Conservation (phyloP, 2,113 vertebrate species). For the Zosterops japonicus region DNA sequence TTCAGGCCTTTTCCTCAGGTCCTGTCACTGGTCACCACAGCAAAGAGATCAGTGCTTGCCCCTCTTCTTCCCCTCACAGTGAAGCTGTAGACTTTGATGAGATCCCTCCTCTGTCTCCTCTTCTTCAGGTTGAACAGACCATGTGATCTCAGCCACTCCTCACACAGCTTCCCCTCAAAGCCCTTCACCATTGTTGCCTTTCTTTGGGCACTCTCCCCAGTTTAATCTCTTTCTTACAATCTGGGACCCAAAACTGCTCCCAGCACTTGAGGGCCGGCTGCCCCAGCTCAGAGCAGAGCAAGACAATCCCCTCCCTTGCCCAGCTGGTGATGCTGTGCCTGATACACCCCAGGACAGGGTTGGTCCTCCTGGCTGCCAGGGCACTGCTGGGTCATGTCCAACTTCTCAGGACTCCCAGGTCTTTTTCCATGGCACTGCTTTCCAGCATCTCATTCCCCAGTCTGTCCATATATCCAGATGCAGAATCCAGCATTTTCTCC, state of each 20-base stretch:
- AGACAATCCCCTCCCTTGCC: background rate
- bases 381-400: background rate
- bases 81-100: background rate
- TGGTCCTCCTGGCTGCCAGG: background rate
- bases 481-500: background rate
- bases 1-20: background rate
- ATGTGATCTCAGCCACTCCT: background rate
- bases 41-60: background rate
- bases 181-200: too few relatives aligned
- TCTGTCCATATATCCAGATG: background rate
- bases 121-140: background rate
- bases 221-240: rapidly evolving
- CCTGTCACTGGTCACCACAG: background rate
- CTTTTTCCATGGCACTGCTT: background rate
- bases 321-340: background rate
- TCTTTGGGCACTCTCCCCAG: rapidly evolving
- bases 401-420: background rate
- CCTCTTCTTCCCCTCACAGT: rapidly evolving
- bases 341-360: background rate
- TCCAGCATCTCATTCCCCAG: background rate
- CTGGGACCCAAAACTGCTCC: rapidly evolving
- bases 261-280: rapidly evolving
- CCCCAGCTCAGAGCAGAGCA: background rate
- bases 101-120: background rate
- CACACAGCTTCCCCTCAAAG: background rate